Evolutionary conservation across 2,113 vertebrate species (phyloP).

Genomic region (Sapajus apella): DNA sequence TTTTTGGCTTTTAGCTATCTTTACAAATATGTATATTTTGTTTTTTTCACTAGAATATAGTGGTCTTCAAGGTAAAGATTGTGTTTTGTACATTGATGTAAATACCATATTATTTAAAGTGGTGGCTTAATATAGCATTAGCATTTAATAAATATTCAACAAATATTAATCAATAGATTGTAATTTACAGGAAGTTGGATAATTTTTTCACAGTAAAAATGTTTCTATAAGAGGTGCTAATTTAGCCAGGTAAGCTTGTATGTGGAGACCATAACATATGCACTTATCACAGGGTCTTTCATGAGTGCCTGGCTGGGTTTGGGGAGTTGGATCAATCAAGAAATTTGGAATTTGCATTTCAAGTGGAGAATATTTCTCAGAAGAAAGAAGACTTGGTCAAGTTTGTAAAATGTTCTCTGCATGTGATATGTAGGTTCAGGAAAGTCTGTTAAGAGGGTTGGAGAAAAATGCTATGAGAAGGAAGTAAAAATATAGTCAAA

Average conservation of each 20-base stretch:
- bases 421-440: neutral
- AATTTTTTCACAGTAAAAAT: constrained; percentile 9
- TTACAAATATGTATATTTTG: neutral
- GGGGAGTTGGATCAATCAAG: neutral
- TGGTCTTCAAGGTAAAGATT: neutral
- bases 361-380: neutral
- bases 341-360: neutral
- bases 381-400: neutral
- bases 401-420: neutral
- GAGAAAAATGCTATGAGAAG: neutral
- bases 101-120: neutral
- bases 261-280: neutral
- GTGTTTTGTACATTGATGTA: neutral
- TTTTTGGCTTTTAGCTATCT: neutral
- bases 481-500: neutral
- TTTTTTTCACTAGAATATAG: neutral
- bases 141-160: neutral
- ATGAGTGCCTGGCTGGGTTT: neutral
- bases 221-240: neutral
- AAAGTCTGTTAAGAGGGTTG: neutral
- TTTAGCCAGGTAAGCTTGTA: neutral
- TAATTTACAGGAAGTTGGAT: neutral
- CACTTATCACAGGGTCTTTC: neutral
- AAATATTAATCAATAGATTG: neutral
- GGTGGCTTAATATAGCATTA: neutral